Evolutionary conservation across 2,113 vertebrate genomes (phyloP).

Genomic region (Hypanus sabinus): DNA sequence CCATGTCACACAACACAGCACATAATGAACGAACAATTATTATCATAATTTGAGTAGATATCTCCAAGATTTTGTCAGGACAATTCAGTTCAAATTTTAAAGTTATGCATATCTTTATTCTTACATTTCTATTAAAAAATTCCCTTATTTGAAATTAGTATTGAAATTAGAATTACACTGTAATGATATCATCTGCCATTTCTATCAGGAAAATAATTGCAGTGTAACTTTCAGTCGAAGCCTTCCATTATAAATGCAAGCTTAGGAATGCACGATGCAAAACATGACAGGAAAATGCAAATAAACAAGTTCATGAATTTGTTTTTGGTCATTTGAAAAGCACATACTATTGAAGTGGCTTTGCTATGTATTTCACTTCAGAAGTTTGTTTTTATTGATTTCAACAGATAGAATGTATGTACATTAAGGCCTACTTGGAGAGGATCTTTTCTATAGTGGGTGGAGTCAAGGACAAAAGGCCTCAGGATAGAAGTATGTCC

Average conservation of each 20-base stretch:
- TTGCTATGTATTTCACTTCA: too few species aligned
- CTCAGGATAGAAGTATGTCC: too few species aligned
- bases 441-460: too few species aligned
- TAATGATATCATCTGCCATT: background rate
- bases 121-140: background rate
- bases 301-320: background rate
- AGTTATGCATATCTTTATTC: too few species aligned
- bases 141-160: background rate
- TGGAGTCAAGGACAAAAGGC: too few species aligned
- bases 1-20: too few species aligned
- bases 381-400: too few species aligned
- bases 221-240: background rate
- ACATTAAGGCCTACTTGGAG: too few species aligned
- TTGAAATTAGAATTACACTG: background rate
- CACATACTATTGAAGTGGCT: too few species aligned
- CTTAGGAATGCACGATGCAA: background rate
- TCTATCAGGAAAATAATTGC: background rate
- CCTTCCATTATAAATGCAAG: background rate
- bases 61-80: background rate
- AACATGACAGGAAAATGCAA: background rate
- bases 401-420: too few species aligned
- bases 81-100: background rate
- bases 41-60: background rate
- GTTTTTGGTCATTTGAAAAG: too few species aligned
- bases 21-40: too few species aligned